Evolutionary conservation across 2,113 vertebrate species (phyloP).

Genomic region (Lathamus discolor): DNA sequence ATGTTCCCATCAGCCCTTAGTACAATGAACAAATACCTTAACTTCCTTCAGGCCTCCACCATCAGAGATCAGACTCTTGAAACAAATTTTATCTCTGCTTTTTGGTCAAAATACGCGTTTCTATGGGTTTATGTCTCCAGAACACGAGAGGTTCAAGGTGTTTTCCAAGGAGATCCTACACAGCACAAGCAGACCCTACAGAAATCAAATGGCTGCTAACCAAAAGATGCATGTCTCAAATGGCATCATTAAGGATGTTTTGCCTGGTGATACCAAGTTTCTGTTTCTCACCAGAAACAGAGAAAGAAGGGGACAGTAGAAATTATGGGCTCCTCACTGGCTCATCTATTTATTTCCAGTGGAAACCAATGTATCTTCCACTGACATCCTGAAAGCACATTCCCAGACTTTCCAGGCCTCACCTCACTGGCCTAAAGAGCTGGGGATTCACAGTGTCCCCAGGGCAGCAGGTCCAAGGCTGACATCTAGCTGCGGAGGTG

Average conservation of each 20-base stretch:
- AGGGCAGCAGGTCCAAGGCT: neutral
- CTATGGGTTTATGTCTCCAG: neutral
- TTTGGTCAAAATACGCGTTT: neutral
- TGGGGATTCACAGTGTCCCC: fast-evolving
- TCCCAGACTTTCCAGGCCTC: neutral
- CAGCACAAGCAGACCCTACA: neutral
- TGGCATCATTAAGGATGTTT: neutral
- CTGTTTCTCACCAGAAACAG: neutral
- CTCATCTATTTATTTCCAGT: neutral
- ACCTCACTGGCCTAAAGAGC: neutral
- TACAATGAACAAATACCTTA: neutral
- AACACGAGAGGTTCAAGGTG: neutral
- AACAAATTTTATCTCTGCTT: neutral
- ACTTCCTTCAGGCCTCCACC: neutral
- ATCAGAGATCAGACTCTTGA: neutral
- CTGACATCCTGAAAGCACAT: neutral
- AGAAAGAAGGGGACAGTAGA: neutral
- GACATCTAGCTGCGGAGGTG: neutral
- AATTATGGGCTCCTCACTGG: neutral
- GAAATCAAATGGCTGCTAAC: neutral
- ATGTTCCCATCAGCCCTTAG: neutral
- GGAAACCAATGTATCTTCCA: neutral
- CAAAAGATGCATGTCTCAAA: fast-evolving
- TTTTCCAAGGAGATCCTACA: neutral
- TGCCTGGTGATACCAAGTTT: neutral